Conservation (phyloP, 2,113 vertebrate genomes). For the Sardina pilchardus region DNA sequence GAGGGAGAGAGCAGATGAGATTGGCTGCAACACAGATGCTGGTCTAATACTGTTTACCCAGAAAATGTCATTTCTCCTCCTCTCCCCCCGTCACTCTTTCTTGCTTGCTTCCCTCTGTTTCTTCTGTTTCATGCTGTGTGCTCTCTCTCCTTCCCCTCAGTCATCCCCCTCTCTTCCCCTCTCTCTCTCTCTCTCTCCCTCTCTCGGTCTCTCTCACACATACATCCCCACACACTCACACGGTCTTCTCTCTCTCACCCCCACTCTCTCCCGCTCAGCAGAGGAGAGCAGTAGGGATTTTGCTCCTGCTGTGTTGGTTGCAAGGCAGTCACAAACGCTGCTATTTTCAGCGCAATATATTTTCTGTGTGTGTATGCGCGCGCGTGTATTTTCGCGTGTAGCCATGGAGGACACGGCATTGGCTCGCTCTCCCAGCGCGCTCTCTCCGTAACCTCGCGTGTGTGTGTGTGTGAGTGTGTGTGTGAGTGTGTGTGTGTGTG, state of each 20-base stretch:
- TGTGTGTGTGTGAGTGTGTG: conserved; percentile 3
- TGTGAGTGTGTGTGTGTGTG: not conserved
- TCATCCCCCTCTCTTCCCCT: conserved; percentile 12
- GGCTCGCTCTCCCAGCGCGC: not conserved
- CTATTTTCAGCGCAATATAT: conserved; percentile 63
- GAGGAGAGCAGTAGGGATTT: conserved; percentile 35
- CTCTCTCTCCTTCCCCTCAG: not conserved
- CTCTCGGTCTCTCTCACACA: conserved; percentile 40
- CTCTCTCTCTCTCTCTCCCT: conserved; percentile 32
- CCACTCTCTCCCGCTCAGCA: conserved; percentile 27
- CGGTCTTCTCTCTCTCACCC: not conserved
- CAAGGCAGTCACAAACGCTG: conserved; percentile 64
- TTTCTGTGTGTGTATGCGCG: conserved; percentile 26
- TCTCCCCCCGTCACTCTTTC: not conserved
- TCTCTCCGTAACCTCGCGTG: not conserved
- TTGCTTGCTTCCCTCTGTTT: not conserved
- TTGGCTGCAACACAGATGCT: conserved; percentile 43
- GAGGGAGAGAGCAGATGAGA: conserved; percentile 11
- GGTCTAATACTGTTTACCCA: conserved; percentile 8
- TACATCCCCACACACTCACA: conserved; percentile 39
- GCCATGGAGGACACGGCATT: conserved; percentile 7
- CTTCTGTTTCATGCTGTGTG: not conserved
- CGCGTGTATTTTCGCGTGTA: conserved; percentile 11
- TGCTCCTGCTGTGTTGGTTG: conserved; percentile 52
- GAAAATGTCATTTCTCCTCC: conserved; percentile 14